Evolutionary conservation across 2,888 invertebrate genomes (phyloP), one percentile per base, ranked within the genome.

Genomic region (Clunio marinus): DNA sequence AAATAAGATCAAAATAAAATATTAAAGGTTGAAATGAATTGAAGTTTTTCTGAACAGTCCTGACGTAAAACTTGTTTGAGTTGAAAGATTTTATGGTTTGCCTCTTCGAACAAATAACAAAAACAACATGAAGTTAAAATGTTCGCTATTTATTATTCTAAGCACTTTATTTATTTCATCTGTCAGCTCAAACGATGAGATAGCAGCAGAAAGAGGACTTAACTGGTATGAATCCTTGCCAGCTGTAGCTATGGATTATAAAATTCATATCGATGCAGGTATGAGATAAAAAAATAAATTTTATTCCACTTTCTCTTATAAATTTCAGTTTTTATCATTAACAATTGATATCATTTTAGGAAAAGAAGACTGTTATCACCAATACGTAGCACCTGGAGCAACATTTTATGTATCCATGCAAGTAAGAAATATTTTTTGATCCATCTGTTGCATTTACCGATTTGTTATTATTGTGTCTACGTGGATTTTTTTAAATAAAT

Each of bases 221-320:
- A 41, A 35, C 27, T 91, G 91, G 91, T 91, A 91, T 77, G 92
- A 92, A 78, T 87, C 87, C 72, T 79, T 91, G 69, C 95, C 95
- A 10, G 95, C 95, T 8, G 93, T 94, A 32, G 92, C 93, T 1
- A 93, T 95, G 89, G 96, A 96, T 76, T 96, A 96, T 77, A 95
- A 95, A 81, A 91, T 96, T 35, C 91, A 95, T 78, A 88, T 96
- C 71, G 93, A 93, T 74, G 91, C 95, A n/a, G 94, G 95, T 58
- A 28, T 73, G 55, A 46, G 22, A 35, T 15, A 63, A 22, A 35
- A 15, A 41, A n/a, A 15, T 3, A 41, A 41, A 32, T 10, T 32
- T 45, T 8, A 7, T 45, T 8, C 2, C 2, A 17, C 13, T 25
- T 65, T 5, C 5, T 28, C 27, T 27, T 7, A n/a, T 32, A 27